A percentile compares a stretch with the other conserved stretches of the same genome.
Conservation (phyloP, 2,797 vertebrate genomes). For the Menidia menidia region DNA sequence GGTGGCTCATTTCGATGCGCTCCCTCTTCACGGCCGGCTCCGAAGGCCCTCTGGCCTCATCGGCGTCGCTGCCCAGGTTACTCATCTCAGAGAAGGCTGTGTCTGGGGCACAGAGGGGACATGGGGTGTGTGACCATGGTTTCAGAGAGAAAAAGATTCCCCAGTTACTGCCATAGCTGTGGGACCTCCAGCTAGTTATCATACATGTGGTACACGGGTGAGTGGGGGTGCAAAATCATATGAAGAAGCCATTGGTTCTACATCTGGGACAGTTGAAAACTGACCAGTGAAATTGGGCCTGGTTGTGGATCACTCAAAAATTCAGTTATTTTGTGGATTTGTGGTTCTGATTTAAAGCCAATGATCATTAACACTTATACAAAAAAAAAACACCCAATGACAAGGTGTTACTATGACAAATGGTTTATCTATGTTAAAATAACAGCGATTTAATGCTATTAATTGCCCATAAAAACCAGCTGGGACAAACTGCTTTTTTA, state of each 20-base stretch:
- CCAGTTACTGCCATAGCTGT: not conserved
- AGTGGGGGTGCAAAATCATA: not conserved
- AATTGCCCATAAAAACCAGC: not conserved
- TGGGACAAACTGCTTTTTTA: too few species aligned
- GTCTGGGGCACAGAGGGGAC: constrained; percentile 73
- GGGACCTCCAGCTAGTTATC: not conserved
- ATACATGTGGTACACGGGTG: not conserved
- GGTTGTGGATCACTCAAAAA: not conserved
- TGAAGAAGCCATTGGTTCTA: not conserved
- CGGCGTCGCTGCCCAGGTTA: constrained; percentile 83
- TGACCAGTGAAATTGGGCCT: not conserved
- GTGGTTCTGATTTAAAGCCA: too few species aligned
- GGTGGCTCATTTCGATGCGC: constrained; percentile 88
- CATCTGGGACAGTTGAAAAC: not conserved
- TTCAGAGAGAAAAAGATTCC: too few species aligned
- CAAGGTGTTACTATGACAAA: not conserved
- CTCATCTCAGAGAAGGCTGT: constrained; percentile 86
- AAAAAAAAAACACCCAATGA: not conserved
- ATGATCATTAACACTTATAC: not conserved
- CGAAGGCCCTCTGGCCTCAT: constrained; percentile 75
- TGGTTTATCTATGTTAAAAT: not conserved
- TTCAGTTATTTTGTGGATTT: too few species aligned
- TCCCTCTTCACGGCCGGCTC: constrained; percentile 95
- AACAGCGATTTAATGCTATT: not conserved
- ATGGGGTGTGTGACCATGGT: not conserved